Base-by-base conservation (phyloP, 1,140 invertebrate species). In the Trypoxylus dichotomus region DNA sequence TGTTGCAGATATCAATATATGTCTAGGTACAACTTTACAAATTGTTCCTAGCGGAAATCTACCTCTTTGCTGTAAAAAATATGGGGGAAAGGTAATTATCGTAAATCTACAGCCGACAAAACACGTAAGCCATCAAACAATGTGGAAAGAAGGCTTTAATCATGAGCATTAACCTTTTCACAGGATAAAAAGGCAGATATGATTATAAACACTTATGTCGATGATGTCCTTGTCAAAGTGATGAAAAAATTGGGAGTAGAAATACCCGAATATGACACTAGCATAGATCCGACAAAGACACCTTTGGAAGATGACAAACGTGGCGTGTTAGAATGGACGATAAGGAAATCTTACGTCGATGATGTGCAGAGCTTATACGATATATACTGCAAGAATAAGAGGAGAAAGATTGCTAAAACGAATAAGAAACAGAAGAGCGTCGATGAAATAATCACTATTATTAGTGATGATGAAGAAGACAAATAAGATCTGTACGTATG, bases 81-180 rank as follows among this genome's bases (percentile, higher is more conserved):
- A 94, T 85, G 93, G 93, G 60, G 93, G 96, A 72, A 94, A 94
- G 87, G 86, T 99, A 68, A 96, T 97, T 6, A 97, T 99, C 83
- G 95, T 98, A 75, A 99, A 99, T 88, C 89, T 99, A 37, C 98
- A 99, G 87, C 92, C 95, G 47, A 99, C 98, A 19, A 98, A 98
- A 91, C 95, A 97, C 89, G 95, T 96, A 90, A 91, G 90, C 88
- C 43, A 1, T 68, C 10, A 68, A 25, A 27, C 11, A 15, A 68
- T 27, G 24, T 8, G 1, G n/a, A 32, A 7, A 32, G 7, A 29
- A 68, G 10, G 10, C 24, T 27, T 68, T 8, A 25, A 27, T 54
- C 1, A 1, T 27, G 25, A 27, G 13, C 79, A 72, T 58, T 79
- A 74, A 81, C 75, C 25, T 15, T 73, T 86, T 92, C 88, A 68